phyloP scores from a whole-genome alignment of 1,140 invertebrate species.

The Hestina assimilis region DNA sequence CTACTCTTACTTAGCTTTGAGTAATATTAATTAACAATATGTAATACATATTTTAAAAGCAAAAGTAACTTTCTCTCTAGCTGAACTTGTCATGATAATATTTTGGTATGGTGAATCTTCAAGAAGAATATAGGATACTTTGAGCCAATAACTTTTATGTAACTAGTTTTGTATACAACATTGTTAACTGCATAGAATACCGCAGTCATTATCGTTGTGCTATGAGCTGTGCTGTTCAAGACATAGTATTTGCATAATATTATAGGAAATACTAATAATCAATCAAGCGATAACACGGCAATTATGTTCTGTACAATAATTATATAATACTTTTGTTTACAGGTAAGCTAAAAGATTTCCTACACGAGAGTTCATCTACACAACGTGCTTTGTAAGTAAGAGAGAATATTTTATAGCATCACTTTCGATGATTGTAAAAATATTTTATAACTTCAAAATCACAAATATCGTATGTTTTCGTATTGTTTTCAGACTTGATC shows the following conservation, averaged over 20 bases:
- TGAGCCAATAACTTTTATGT: not conserved
- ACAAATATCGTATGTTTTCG: not conserved
- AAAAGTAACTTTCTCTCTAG: no score
- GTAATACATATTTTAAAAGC: no score
- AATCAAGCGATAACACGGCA: not conserved
- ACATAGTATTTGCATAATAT: not conserved
- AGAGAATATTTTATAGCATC: no score
- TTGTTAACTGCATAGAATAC: not conserved
- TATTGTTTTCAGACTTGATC: not conserved
- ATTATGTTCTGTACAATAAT: not conserved
- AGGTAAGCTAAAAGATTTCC: constrained; percentile 16
- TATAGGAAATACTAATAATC: not conserved
- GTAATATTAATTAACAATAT: no score
- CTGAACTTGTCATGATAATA: not conserved
- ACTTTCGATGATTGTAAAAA: no score
- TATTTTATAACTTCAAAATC: not conserved
- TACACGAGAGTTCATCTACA: no score
- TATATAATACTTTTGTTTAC: constrained; percentile 4
- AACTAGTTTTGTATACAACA: not conserved
- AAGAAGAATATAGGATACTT: no score
- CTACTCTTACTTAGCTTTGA: no score
- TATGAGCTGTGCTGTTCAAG: not conserved
- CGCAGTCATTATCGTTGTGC: not conserved
- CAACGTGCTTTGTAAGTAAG: not conserved
- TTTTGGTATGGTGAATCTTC: no score